Evolutionary conservation across 2,888 invertebrate species (phyloP), one percentile per base, ranked within the genome.

Genomic region (Cerastoderma edule): DNA sequence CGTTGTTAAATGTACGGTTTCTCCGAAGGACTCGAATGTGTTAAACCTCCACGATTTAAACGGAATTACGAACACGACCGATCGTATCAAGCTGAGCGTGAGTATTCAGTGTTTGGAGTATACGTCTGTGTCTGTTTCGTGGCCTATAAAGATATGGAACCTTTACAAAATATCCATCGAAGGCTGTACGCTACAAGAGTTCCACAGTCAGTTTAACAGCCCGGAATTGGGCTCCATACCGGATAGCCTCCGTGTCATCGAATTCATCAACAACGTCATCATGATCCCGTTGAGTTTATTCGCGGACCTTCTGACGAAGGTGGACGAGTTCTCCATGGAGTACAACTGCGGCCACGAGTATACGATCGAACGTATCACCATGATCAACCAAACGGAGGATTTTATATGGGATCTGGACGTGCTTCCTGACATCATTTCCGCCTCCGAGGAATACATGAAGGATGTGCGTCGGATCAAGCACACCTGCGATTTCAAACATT

Each of bases 261-360:
- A 79, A 32, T n/a, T 85, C 16, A 16, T 24, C 8, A 66, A 85
- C 48, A 68, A 56, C 10, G 24, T 56, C 0, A 50, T 80, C n/a
- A 8, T 72, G 4, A 66, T 82, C 1, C 69, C 72, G 6, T 22
- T 80, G 13, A 35, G 22, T 19, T 67, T 54, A 16, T 67, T 81
- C 22, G 27, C 78, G 28, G 32, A 69, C 2, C 53, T 73, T 27
- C 22, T 75, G 8, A 46, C 28, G 8, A 75, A 70, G 24, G 67
- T 80, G 5, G 63, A 71, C 22, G 44, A 78, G 4, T 67, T 83
- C 0, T 50, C 70, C 0, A 71, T 83, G 24, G 79, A 78, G 13
- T 84, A 73, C 33, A 72, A 82, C 48, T 86, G 85, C 67, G 79
- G 81, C 16, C 82, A 83, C n/a, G 83, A 83, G 1, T 67, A 70